Base-by-base conservation (phyloP, 2,797 vertebrate species). In the Lerista edwardsae region DNA sequence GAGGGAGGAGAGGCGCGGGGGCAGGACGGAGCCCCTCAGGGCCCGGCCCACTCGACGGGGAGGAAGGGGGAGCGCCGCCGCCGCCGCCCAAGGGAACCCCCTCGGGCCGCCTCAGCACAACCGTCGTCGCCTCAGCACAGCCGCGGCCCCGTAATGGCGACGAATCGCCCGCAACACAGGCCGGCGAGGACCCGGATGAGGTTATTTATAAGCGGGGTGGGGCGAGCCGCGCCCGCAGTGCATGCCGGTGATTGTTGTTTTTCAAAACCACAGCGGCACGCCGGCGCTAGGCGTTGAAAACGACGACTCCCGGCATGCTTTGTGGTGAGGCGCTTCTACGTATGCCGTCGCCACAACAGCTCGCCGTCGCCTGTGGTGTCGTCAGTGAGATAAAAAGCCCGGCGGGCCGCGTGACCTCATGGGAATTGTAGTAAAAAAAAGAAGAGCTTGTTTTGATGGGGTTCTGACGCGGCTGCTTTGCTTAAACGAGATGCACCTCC, bases 91-190 rank as follows among this genome's bases (percentile, higher is more conserved):
- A 84, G 69, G 71, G 77, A 65, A 75, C 44, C 77, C 81, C 74
- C 44, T 44, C 74, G 73, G 82, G 75, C 75, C 51, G 75, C 83
- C 67, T 78, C 39, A 34, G 34, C 88, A 71, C 94, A 4, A 36
- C 73, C 79, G 93, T 82, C 91, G 91, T 89, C 91, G 93, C 92
- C 93, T 94, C 89, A 89, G 86, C 89, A 75, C 59, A 88, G 87
- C 91, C 83, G 75, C 86, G 89, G 91, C 92, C 95, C 95, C 91
- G 92, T 96, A 98, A 98, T 98, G 98, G 98, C 98, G 98, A 98
- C 98, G 93, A 97, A 95, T 97, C 98, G 98, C 98, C 98, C 96
- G 29, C 89, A 97, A 96, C 94, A 87, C 85, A 89, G 85, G 80
- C 31, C 80, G 79, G 91, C 91, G 94, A 87, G 93, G 93, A 95